Conservation (phyloP, 2,888 invertebrate species). For the Gonocerus acuteangulatus region DNA sequence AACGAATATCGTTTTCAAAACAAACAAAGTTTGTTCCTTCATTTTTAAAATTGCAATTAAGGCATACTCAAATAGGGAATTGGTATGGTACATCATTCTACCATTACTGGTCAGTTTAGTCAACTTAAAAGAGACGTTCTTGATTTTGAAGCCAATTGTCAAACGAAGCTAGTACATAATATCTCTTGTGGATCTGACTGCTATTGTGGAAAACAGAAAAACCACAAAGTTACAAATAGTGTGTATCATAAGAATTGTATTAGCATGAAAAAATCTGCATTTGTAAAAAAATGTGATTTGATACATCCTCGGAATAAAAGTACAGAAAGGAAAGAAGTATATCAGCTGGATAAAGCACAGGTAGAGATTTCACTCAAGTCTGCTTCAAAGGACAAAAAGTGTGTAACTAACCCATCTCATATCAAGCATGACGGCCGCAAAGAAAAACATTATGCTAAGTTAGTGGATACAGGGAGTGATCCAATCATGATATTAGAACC, state of each 20-base stretch:
- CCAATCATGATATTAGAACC: constrained; percentile 17
- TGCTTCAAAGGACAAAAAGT: background rate
- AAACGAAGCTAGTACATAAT: background rate
- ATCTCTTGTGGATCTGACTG: constrained; percentile 18
- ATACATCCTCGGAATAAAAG: background rate
- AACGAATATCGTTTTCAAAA: too few species aligned
- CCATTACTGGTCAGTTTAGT: background rate
- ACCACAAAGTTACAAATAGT: constrained; percentile 21
- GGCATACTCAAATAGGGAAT: background rate
- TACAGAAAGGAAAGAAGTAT: constrained; percentile 3
- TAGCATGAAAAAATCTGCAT: constrained; percentile 12
- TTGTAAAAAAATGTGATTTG: constrained; percentile 8
- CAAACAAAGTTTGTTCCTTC: too few species aligned
- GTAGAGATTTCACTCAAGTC: constrained; percentile 15
- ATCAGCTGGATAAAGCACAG: constrained; percentile 3
- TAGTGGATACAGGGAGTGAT: constrained; percentile 12
- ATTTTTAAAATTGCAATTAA: too few species aligned
- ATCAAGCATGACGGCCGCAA: background rate
- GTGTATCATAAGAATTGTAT: constrained; percentile 18
- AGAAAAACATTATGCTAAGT: background rate
- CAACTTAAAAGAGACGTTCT: background rate
- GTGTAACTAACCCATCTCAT: background rate
- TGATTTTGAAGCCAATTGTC: constrained; percentile 2
- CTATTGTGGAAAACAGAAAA: constrained; percentile 11
- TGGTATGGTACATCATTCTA: constrained; percentile 12